Percentiles rank a stretch among this genome's conserved stretches.
Evolutionary conservation across 2,888 invertebrate genomes (phyloP).

Genomic region (Formica aserva): DNA sequence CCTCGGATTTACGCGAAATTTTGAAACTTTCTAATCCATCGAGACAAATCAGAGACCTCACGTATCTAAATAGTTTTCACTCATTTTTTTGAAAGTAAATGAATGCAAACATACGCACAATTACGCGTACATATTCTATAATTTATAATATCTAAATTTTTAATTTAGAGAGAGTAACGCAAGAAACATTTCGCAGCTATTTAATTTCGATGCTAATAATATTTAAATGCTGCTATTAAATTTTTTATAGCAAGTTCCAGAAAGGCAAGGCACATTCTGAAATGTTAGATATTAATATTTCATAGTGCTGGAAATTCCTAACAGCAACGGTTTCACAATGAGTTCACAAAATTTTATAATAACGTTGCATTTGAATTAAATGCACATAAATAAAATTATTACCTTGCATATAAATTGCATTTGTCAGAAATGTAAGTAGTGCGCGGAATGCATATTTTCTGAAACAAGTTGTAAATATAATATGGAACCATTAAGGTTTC

Average conservation of each 20-base stretch:
- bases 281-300: conserved; percentile 18
- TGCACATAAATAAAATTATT: conserved; percentile 2
- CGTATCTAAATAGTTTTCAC: background rate
- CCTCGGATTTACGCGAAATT: conserved; percentile 7
- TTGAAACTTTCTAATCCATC: background rate
- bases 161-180: background rate
- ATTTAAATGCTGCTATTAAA: background rate
- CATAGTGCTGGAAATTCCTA: background rate
- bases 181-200: background rate
- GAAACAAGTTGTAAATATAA: background rate
- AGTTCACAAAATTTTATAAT: conserved; percentile 7
- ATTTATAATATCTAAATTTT: background rate
- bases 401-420: background rate
- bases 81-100: background rate
- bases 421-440: conserved; percentile 2
- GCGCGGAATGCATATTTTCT: background rate
- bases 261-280: background rate
- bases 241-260: background rate
- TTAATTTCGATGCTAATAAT: background rate
- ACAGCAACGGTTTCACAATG: background rate
- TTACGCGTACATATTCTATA: background rate
- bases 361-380: background rate
- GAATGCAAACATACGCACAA: background rate
- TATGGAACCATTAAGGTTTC: background rate
- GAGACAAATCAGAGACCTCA: too few species aligned